Conservation (phyloP, 2,113 vertebrate species). For the Trichomycterus rosablanca region DNA sequence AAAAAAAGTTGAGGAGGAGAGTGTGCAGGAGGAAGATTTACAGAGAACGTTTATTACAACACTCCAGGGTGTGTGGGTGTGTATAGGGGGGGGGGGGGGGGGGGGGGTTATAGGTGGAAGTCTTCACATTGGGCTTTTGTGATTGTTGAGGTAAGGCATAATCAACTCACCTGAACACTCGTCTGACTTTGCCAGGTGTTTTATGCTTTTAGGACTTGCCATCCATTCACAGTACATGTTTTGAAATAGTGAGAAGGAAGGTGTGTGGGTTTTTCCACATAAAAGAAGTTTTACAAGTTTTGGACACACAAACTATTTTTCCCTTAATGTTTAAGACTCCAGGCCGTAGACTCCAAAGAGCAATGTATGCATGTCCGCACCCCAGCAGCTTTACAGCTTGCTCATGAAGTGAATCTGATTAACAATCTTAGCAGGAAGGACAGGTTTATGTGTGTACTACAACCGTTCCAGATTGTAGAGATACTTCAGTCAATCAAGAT, state of each 20-base stretch:
- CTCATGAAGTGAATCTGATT: conserved; percentile 56
- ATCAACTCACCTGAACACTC: conserved; percentile 2
- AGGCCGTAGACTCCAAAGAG: conserved; percentile 53
- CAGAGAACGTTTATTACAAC: conserved; percentile 65
- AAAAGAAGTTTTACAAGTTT: conserved; percentile 56
- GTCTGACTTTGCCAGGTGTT: neutral
- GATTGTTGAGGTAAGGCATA: neutral
- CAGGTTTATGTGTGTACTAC: neutral
- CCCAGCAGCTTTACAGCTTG: conserved; percentile 55
- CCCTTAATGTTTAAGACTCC: conserved; percentile 56
- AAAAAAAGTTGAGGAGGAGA: conserved; percentile 50
- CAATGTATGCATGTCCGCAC: conserved; percentile 55
- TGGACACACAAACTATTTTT: conserved; percentile 49
- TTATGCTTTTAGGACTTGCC: neutral
- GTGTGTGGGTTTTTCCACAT: conserved; percentile 46
- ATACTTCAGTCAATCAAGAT: no score
- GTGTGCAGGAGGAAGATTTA: conserved; percentile 63
- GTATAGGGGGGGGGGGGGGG: conserved; percentile 49
- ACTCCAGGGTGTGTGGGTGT: conserved; percentile 56
- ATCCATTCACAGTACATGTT: conserved; percentile 1
- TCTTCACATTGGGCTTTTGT: conserved; percentile 20
- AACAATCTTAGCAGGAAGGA: conserved; percentile 33
- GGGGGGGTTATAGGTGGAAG: conserved; percentile 36
- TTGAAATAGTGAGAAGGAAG: conserved; percentile 9
- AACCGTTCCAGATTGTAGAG: neutral